phyloP scores from a whole-genome alignment of 2,888 invertebrate species.

The Eulithis prunata region DNA sequence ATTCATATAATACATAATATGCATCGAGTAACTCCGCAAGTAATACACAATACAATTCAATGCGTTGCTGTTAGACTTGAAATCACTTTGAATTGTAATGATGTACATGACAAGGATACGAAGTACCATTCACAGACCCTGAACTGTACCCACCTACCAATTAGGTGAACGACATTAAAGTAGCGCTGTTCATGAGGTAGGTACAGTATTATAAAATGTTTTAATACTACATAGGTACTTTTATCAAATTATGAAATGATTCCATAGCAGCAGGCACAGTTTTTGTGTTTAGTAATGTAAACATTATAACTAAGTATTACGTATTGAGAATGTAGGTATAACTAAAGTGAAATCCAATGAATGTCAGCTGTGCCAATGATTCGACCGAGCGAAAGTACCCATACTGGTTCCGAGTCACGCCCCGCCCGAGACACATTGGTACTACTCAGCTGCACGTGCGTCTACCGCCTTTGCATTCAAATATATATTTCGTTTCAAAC shows the following conservation, averaged over 20 bases:
- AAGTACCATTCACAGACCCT: constrained; percentile 56
- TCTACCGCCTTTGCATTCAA: constrained; percentile 39
- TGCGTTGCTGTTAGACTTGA: constrained; percentile 54
- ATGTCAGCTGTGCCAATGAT: constrained; percentile 65
- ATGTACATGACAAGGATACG: constrained; percentile 59
- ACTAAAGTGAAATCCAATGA: constrained; percentile 76
- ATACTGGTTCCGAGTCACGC: constrained; percentile 70
- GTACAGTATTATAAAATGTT: too few relatives aligned
- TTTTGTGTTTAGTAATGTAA: constrained; percentile 9
- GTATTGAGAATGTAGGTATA: constrained; percentile 32
- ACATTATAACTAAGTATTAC: constrained; percentile 19
- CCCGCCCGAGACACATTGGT: constrained; percentile 49
- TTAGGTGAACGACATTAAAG: constrained; percentile 31
- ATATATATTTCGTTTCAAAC: constrained; percentile 6
- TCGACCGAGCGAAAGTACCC: constrained; percentile 79
- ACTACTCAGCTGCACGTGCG: constrained; percentile 47
- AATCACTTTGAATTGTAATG: constrained; percentile 64
- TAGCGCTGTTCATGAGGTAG: neutral
- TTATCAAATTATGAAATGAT: neutral
- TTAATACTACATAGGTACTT: too few relatives aligned
- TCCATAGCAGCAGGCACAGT: neutral
- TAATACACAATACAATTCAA: constrained; percentile 50
- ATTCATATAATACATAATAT: constrained; percentile 33
- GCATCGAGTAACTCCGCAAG: constrained; percentile 45
- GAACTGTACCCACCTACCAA: constrained; percentile 36